Base-by-base conservation (phyloP, 2,888 invertebrate species). In the Lamellibrachia columna region DNA sequence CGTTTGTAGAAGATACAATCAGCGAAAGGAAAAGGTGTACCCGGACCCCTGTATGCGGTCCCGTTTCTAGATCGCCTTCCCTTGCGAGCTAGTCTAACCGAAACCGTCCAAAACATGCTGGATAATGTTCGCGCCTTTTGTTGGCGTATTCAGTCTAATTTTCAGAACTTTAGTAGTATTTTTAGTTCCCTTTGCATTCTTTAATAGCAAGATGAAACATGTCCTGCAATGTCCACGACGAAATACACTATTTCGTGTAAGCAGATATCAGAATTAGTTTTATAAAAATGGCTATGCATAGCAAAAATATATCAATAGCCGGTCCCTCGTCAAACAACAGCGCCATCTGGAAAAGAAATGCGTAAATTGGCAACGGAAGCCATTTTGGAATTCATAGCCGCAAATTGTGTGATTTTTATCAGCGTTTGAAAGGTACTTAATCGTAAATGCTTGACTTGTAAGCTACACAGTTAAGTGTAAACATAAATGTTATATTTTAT, bases 311-410 rank as follows among this genome's bases (percentile, higher is more conserved):
- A 11, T 22, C n/a, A 75, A 75, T 75, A 6, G 22, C 75, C 15
- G 75, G 75, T 75, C 75, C 75, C 75, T 75, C 22, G 22, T 75
- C 75, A 11, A 75, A 75, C 75, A 75, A 75, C n/a, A 75, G 75
- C 75, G 75, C 75, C 75, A 75, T n/a, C 75, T 75, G 75, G 75
- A 75, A 22, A 75, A 15, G 15, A 75, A 75, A 75, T 22, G 75
- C 22, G 22, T 22, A 75, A 75, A 75, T 75, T 15, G 75, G 75
- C 75, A 75, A 75, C 75, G 75, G 75, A 75, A 75, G 75, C 75
- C 75, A 75, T 75, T 75, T 75, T 75, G 75, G 75, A 75, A 75
- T 75, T 75, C 75, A 75, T 75, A 75, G 75, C 75, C 75, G 75
- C 75, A 75, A 75, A 75, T 75, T 75, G 75, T 15, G 75, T 75